These are phyloP conservation scores for Canis aureus DNA, from an alignment of 2,113 vertebrate genomes.

Conservation along the genomic window DNA sequence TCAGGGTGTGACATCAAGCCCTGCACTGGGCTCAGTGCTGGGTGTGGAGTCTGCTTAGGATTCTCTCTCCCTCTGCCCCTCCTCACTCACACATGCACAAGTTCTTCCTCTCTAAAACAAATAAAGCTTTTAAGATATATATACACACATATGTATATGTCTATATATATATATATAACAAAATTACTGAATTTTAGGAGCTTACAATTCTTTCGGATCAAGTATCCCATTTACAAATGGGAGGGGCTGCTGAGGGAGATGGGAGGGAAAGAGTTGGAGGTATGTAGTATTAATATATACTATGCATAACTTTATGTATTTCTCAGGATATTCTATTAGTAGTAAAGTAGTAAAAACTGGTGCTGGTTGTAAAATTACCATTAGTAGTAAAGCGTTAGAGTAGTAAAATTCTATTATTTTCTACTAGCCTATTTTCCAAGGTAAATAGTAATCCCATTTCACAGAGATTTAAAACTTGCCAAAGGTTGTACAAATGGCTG, in stretches of 20 bases:
- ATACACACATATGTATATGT: too few species aligned
- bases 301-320: neutral
- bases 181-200: neutral
- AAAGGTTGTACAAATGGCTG: constrained; percentile 20
- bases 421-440: neutral
- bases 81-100: neutral
- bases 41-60: neutral
- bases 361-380: neutral
- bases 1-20: neutral
- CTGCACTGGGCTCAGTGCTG: neutral
- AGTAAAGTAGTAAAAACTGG: neutral
- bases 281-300: neutral
- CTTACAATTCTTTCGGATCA: neutral
- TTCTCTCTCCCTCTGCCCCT: neutral
- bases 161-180: neutral
- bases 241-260: fast-evolving
- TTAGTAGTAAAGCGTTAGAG: neutral
- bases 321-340: neutral
- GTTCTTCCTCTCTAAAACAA: neutral
- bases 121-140: neutral
- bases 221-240: neutral
- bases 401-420: constrained; percentile 23
- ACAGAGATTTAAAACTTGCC: neutral
- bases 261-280: neutral
- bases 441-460: neutral